Percentiles rank a stretch among this genome's conserved stretches.
Evolutionary conservation across 1,140 invertebrate species (phyloP).

Genomic region (Ceratina calcarata): DNA sequence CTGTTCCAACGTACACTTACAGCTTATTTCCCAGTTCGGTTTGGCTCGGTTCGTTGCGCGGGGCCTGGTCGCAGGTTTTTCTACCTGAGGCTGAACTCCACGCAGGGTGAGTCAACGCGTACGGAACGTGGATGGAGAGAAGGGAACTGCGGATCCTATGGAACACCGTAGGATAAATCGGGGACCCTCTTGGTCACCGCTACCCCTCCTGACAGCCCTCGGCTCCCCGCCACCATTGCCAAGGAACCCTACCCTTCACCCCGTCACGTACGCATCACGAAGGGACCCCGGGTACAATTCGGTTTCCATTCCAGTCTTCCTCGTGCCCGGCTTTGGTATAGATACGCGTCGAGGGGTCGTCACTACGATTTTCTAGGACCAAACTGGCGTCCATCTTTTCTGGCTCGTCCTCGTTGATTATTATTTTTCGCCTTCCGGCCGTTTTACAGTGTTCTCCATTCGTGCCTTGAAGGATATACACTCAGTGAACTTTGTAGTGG

Average conservation of each 20-base stretch:
- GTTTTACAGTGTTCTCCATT: neutral
- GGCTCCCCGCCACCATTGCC: constrained; percentile 21
- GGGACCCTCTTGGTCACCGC: constrained; percentile 73
- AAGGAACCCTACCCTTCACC: constrained; percentile 42
- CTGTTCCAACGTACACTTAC: neutral
- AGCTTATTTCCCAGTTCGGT: constrained; percentile 23
- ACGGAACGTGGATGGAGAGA: constrained; percentile 13
- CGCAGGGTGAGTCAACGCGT: constrained; percentile 54
- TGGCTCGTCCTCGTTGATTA: neutral
- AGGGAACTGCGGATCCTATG: constrained; percentile 66
- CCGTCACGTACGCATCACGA: constrained; percentile 58
- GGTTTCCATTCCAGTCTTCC: constrained; percentile 74
- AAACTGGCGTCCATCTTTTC: neutral
- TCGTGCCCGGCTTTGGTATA: constrained; percentile 66
- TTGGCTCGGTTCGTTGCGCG: neutral
- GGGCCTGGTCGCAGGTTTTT: constrained; percentile 32
- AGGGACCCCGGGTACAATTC: constrained; percentile 74
- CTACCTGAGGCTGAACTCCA: constrained; percentile 47
- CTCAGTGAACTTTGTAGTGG: too few species aligned
- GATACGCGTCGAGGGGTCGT: constrained; percentile 51
- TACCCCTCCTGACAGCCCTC: constrained; percentile 69
- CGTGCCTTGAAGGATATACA: too few species aligned
- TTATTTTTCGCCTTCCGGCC: neutral
- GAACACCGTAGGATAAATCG: constrained; percentile 68
- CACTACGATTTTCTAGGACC: constrained; percentile 21